Base-by-base conservation (phyloP, 2,113 vertebrate species). In the Brachirus orientalis region DNA sequence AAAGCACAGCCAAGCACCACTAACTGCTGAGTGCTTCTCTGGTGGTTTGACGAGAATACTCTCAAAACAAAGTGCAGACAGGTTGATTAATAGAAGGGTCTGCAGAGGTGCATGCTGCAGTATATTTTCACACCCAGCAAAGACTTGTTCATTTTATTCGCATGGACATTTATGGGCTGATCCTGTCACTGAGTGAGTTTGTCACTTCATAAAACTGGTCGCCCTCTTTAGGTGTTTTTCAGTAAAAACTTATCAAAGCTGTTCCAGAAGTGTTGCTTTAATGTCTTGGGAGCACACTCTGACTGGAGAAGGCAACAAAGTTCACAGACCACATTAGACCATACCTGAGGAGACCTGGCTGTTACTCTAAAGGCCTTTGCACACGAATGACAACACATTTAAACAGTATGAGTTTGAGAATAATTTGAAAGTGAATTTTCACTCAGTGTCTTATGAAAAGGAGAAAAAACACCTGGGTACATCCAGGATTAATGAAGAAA, bases 51-150 rank as follows among this genome's bases (percentile, higher is more conserved):
- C 86, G 77, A 89, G 90, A 91, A 92, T 92, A 89, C 93, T 93
- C 89, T 93, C 82, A 86, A 93, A 94, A 94, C 92, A 93, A 89
- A 90, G 91, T 91, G 91, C 66, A 77, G 92, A 93, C 92, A 93
- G 91, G 74, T 90, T 93, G 93, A 94, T 93, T 92, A 93, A 93
- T 92, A 90, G 87, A 76, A 88, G 86, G 89, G 86, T 90, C 89
- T 79, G 68, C 85, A 73, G 79, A 90, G 90, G 90, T 88, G 88
- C 72, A 53, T 75, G 67, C 69, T 22, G 72, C 88, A 88, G 82
- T 93, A 89, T 92, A 90, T 92, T 91, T 91, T 92, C 88, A 90
- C 91, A 86, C 91, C 82, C 78, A 3, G 73, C 82, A 70, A 86
- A 89, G 83, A 83, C 83, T 82, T 75, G 65, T 77, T 89, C 85